Evolutionary conservation across 1,140 invertebrate species (phyloP).

Genomic region (Macrocentrus cingulum): DNA sequence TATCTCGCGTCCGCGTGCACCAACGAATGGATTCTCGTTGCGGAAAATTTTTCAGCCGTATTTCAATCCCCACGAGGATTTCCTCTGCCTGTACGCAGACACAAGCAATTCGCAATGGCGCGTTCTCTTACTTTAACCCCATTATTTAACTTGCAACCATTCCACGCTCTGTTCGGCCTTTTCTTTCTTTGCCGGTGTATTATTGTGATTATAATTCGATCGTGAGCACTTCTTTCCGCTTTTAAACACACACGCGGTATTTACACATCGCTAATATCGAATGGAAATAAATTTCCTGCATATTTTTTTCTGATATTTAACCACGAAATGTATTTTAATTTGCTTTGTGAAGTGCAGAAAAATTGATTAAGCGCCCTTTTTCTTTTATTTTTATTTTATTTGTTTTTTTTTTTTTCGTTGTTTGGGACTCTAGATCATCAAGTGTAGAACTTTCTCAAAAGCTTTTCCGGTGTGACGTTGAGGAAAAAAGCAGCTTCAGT

Average conservation of each 20-base stretch:
- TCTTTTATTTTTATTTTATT: no score
- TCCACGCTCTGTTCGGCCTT: constrained; percentile 1
- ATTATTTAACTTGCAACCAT: constrained; percentile 8
- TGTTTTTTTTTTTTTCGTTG: no score
- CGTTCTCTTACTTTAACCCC: constrained; percentile 7
- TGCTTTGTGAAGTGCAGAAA: no score
- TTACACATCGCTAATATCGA: background rate
- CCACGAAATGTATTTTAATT: no score
- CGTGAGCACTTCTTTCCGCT: no score
- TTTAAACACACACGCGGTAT: no score
- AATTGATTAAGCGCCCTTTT: no score
- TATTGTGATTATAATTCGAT: no score
- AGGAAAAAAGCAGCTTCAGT: background rate
- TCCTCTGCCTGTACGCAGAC: background rate
- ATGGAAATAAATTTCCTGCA: background rate
- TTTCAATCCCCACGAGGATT: constrained; percentile 18
- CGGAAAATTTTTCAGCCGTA: constrained; percentile 17
- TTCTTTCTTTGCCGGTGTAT: background rate
- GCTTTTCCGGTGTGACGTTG: constrained; percentile 9
- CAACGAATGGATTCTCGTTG: constrained; percentile 17
- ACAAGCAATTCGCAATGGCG: background rate
- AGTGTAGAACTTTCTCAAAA: constrained; percentile 10
- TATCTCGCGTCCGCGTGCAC: constrained; percentile 4
- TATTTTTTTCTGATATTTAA: background rate
- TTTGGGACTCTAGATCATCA: background rate